Percentiles rank a stretch among this genome's conserved stretches.
These are phyloP conservation scores for Diploscapter pachys DNA, from an alignment of 1,140 invertebrate species.

Conservation along the genomic window DNA sequence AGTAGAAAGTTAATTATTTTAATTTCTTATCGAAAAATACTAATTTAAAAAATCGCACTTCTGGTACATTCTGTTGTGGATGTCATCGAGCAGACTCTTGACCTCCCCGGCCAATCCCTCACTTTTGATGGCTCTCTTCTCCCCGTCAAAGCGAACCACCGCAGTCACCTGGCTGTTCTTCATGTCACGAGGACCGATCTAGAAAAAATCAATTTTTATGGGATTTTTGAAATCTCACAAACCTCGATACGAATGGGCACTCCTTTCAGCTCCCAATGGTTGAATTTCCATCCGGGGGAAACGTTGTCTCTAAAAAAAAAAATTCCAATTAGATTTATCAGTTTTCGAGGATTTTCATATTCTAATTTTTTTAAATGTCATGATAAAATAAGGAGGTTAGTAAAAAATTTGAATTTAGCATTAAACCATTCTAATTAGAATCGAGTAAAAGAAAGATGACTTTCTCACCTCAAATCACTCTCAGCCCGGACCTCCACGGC, in stretches of 20 bases:
- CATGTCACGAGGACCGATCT: slow-evolving; percentile 83
- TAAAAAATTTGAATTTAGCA: too few species aligned
- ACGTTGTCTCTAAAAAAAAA: slow-evolving; percentile 77
- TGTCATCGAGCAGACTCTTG: slow-evolving; percentile 71
- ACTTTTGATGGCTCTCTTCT: slow-evolving; percentile 73
- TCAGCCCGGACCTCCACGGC: slow-evolving; percentile 69
- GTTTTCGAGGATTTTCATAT: too few species aligned
- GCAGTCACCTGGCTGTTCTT: slow-evolving; percentile 79
- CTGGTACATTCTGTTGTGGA: slow-evolving; percentile 76
- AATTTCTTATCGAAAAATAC: not conserved
- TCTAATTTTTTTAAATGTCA: too few species aligned
- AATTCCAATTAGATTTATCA: too few species aligned
- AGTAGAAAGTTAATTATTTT: not conserved
- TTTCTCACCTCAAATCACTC: slow-evolving; percentile 68
- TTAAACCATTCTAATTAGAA: too few species aligned
- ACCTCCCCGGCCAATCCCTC: slow-evolving; percentile 64
- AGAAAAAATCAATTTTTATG: too few species aligned
- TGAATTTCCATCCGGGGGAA: slow-evolving; percentile 99
- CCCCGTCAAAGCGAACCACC: slow-evolving; percentile 79
- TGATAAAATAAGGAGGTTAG: not conserved
- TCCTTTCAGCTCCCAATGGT: slow-evolving; percentile 99
- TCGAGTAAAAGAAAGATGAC: too few species aligned
- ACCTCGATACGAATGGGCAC: slow-evolving; percentile 87
- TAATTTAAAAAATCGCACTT: slow-evolving; percentile 65
- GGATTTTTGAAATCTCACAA: too few species aligned